phyloP scores from a whole-genome alignment of 2,113 vertebrate genomes.

The Oreochromis tanganicae region DNA sequence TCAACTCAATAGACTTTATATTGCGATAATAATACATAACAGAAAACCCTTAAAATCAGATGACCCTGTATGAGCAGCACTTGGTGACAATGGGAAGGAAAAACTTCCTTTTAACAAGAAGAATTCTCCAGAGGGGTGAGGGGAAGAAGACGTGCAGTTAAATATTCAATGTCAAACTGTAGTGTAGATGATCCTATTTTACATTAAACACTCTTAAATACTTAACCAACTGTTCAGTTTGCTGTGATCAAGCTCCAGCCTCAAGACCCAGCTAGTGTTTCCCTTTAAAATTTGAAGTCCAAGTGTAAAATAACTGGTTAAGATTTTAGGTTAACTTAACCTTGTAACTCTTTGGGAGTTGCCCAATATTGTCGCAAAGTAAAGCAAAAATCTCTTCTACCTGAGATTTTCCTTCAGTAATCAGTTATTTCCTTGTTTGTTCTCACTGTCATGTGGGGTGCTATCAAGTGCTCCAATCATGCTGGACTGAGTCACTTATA shows the following conservation, averaged over 20 bases:
- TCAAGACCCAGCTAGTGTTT: neutral
- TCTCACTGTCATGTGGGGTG: neutral
- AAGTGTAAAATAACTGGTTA: neutral
- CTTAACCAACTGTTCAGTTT: neutral
- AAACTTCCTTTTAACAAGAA: neutral
- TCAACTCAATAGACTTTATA: neutral
- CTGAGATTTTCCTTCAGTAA: neutral
- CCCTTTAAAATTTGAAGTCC: neutral
- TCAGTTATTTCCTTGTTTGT: neutral
- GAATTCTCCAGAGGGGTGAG: neutral
- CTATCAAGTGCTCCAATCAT: neutral
- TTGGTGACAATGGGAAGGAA: neutral
- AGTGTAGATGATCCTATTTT: fast-evolving
- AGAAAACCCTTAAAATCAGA: neutral
- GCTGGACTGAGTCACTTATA: neutral
- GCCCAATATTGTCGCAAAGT: neutral
- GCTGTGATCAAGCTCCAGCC: neutral
- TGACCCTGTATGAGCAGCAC: neutral
- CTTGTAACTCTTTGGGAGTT: neutral
- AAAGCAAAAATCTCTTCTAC: neutral
- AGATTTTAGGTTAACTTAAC: neutral
- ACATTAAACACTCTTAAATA: neutral
- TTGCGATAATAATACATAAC: neutral
- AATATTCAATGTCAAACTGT: neutral
- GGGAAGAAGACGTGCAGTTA: neutral